Percentiles rank a stretch among this genome's conserved stretches.
phyloP scores from a whole-genome alignment of 2,797 vertebrate genomes.

The Cyclopterus lumpus region DNA sequence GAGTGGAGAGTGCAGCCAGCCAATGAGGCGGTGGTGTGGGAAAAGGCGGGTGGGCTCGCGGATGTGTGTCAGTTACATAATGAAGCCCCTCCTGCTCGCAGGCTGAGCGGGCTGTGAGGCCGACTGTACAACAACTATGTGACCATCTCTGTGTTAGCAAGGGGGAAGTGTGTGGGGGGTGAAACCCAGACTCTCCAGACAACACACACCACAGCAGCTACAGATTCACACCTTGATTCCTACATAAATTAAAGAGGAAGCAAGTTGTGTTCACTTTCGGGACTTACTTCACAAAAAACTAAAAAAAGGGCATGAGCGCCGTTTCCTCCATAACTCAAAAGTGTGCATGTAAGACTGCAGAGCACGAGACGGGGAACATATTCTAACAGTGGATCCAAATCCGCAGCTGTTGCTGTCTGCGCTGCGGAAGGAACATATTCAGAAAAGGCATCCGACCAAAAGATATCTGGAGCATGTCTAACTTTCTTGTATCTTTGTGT shows the following conservation, averaged over 20 bases:
- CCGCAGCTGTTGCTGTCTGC: not conserved
- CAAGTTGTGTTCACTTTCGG: not conserved
- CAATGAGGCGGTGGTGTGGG: slow-evolving; percentile 61
- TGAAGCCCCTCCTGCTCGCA: slow-evolving; percentile 60
- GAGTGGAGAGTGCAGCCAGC: slow-evolving; percentile 47
- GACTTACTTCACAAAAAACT: not conserved
- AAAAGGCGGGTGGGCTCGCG: slow-evolving; percentile 47
- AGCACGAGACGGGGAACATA: not conserved
- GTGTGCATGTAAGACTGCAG: not conserved
- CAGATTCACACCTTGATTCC: slow-evolving; percentile 19
- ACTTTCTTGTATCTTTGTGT: slow-evolving; percentile 25
- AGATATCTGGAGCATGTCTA: slow-evolving; percentile 44
- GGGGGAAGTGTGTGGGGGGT: not conserved
- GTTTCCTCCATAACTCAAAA: not conserved
- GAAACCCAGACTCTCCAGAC: not conserved
- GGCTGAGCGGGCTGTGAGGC: slow-evolving; percentile 4
- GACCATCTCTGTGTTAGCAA: not conserved
- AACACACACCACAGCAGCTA: not conserved
- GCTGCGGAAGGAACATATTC: not conserved
- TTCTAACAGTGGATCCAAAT: not conserved
- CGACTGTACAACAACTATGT: slow-evolving; percentile 32
- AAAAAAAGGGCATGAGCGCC: too few species aligned
- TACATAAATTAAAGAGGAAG: slow-evolving; percentile 26
- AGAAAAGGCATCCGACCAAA: slow-evolving; percentile 1
- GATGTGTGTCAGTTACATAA: slow-evolving; percentile 85